Evolutionary conservation across 1,140 invertebrate species (phyloP).

Genomic region (Drosophila sproati): DNA sequence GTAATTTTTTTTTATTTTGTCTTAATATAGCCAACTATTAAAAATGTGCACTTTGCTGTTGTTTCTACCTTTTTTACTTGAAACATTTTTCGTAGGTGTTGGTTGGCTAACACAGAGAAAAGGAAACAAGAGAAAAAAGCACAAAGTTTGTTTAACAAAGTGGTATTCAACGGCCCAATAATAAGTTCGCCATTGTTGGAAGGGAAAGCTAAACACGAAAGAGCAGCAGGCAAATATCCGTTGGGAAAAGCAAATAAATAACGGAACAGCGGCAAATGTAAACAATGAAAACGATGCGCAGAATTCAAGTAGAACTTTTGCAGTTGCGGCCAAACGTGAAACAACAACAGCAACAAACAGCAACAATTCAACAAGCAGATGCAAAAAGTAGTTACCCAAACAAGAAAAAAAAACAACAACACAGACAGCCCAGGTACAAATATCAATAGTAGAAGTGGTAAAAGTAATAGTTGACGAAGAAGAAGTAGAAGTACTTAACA

Average conservation of each 20-base stretch:
- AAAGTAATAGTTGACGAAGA: background rate
- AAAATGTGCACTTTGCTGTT: background rate
- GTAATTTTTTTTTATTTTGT: no score
- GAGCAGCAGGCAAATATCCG: slow-evolving; percentile 64
- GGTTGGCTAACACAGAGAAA: background rate
- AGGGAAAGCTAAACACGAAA: slow-evolving; percentile 12
- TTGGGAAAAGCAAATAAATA: slow-evolving; percentile 77
- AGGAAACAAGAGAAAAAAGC: background rate
- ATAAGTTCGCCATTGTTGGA: slow-evolving; percentile 58
- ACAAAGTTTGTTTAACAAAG: slow-evolving; percentile 77
- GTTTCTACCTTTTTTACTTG: background rate
- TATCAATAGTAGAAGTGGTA: background rate
- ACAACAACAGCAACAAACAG: background rate
- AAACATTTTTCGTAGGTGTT: background rate
- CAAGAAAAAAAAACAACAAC: slow-evolving; percentile 27
- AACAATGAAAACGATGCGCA: slow-evolving; percentile 71
- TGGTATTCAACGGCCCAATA: slow-evolving; percentile 70
- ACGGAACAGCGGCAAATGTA: slow-evolving; percentile 62
- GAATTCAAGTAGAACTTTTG: slow-evolving; percentile 46
- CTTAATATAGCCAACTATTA: no score
- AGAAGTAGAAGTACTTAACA: slow-evolving; percentile 1
- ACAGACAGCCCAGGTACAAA: slow-evolving; percentile 13
- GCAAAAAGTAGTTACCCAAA: slow-evolving; percentile 45
- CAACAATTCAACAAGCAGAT: slow-evolving; percentile 33
- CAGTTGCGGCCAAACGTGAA: slow-evolving; percentile 14